A percentile compares a stretch with the other conserved stretches of the same genome.
These are phyloP conservation scores for Cossypha niveicapilla DNA, from an alignment of 2,797 vertebrate species.

Conservation along the genomic window DNA sequence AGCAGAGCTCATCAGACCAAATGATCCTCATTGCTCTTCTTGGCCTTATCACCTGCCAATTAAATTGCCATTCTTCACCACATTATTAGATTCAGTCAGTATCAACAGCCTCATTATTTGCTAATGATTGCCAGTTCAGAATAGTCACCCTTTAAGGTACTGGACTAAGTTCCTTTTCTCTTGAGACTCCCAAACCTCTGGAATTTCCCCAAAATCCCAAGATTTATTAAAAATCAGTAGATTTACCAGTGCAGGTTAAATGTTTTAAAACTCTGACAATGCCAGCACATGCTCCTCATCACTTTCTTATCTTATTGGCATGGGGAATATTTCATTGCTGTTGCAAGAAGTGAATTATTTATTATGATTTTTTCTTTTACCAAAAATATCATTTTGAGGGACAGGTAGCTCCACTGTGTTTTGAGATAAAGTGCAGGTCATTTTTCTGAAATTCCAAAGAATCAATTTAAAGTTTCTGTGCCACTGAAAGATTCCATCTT, in stretches of 20 bases:
- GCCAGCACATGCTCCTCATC: slow-evolving; percentile 17
- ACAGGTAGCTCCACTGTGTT: background rate
- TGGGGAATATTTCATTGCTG: slow-evolving; percentile 37
- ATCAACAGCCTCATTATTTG: background rate
- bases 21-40: background rate
- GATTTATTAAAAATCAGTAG: slow-evolving; percentile 46
- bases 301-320: slow-evolving; percentile 46
- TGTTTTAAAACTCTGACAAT: background rate
- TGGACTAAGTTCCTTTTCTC: slow-evolving; percentile 17
- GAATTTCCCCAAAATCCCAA: slow-evolving; percentile 27
- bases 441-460: background rate
- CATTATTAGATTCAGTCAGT: background rate
- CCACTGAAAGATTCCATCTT: background rate
- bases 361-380: background rate
- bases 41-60: background rate
- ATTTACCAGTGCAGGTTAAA: background rate
- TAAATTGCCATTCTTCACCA: background rate
- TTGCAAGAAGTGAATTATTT: slow-evolving; percentile 22
- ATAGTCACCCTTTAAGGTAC: background rate
- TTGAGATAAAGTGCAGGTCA: background rate
- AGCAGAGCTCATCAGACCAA: background rate
- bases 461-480: background rate
- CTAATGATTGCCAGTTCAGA: background rate
- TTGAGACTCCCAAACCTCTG: slow-evolving; percentile 6
- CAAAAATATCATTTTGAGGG: background rate